Evolutionary conservation across 2,888 invertebrate genomes (phyloP).

Genomic region (Cantharis rustica): DNA sequence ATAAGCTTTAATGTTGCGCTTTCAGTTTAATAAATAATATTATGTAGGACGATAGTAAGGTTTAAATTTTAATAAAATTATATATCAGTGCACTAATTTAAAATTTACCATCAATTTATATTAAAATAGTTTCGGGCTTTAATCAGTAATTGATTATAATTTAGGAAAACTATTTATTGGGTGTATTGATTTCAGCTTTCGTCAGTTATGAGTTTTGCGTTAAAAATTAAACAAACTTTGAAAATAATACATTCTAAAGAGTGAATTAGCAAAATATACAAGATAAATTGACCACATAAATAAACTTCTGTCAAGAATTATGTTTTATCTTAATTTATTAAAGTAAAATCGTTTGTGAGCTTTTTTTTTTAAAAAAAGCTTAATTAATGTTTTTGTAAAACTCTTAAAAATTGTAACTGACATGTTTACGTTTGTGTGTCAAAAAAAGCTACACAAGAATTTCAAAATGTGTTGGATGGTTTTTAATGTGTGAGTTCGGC

Average conservation of each 20-base stretch:
- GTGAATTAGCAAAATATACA: neutral
- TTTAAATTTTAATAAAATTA: neutral
- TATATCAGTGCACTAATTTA: neutral
- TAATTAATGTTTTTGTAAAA: neutral
- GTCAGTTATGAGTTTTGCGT: neutral
- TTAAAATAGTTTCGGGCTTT: neutral
- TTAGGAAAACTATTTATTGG: neutral
- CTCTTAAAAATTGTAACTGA: neutral
- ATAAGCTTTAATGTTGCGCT: neutral
- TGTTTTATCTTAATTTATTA: neutral
- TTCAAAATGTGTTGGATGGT: neutral
- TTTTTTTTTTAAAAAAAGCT: neutral
- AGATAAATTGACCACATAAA: neutral
- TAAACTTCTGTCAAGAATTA: neutral
- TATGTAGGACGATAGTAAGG: neutral
- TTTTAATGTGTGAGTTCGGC: slow-evolving; percentile 11
- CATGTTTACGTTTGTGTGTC: neutral
- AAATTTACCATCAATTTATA: neutral
- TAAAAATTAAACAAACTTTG: neutral
- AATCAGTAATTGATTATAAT: neutral
- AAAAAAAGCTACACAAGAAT: neutral
- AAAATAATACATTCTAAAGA: neutral
- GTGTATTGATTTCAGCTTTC: neutral
- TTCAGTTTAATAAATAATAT: neutral
- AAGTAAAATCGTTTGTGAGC: neutral